Evolutionary conservation across 2,113 vertebrate genomes (phyloP), one percentile per base, ranked within the genome.

Genomic region (Gymnobelideus leadbeateri): DNA sequence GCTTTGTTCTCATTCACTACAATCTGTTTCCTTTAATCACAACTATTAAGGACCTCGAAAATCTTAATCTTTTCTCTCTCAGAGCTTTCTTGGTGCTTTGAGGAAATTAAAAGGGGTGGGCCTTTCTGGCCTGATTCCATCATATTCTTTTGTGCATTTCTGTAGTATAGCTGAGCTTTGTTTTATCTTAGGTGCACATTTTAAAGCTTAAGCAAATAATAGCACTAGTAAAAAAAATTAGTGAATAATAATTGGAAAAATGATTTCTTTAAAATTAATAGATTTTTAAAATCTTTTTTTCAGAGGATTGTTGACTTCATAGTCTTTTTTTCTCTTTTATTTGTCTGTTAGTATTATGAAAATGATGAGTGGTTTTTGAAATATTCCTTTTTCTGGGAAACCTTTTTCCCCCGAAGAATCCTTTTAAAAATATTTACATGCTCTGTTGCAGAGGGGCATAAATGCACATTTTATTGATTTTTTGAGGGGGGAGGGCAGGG

Each of bases 141-240:
- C 31, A 68, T 68, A 68, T 68, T 68, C 12, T 31, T 68, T 37
- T 16, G 31, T 68, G 61, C 3, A 68, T 10, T 0, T 57, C 26
- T 28, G 26, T 31, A 57, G 55, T 11, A 57, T 57, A 57, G 25
- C 26, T 57, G 26, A 57, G 31, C 26, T 57, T 31, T 57, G 26
- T 0, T 57, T 57, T 57, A 57, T 57, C 55, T 57, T 57, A 57
- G 25, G 2, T 57, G 26, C 61, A 91, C 12, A 54, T 92, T 93
- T 92, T 91, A 92, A 55, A 31, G 31, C 52, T 55, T 90, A 50
- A 96, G 51, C 37, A 92, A 54, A 54, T 3, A 68, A 68, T 68
- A 28, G 57, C 7, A 61, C 19, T 92, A 61, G 31, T 51, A 89
- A 77, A 89, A 89, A 51, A 26, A 12, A 37, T 8, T 49, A n/a